Base-by-base conservation (phyloP, 2,797 vertebrate species). In the Semotilus atromaculatus region DNA sequence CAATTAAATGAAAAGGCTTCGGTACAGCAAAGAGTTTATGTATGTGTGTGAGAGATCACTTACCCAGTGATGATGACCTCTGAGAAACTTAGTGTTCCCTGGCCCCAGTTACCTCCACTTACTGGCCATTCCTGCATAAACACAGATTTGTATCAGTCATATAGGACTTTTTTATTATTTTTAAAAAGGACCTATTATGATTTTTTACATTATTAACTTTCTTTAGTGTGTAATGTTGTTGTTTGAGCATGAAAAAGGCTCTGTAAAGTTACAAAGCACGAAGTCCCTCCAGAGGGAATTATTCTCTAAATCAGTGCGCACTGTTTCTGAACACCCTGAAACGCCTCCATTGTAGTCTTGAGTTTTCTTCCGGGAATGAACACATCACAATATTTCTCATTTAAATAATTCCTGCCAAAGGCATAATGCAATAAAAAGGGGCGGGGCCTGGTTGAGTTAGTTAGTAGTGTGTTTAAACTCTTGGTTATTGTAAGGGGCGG, bases 11-110 rank as follows among this genome's bases (percentile, higher is more conserved):
- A 81, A 73, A 66, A 38, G 8, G 9, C 58, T 53, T 73, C 11
- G 11, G 31, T 43, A 53, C 16, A 67, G 64, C 18, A 29, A 13
- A 66, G 62, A 58, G 34, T 71, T 8, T 10, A 34, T 8, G 36
- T 23, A 3, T 51, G 71, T 6, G 19, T 48, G 18, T 19, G 36
- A 80, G 11, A 72, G 67, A 80, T n/a, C 14, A 92, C 97, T 94
- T 91, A 99, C 98, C 98, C 98, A 73, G 98, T 99, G 93, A 99
- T 96, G 88, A 99, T 98, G 91, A 99, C 97, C 93, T 99, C 98
- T 88, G 98, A 96, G 92, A 99, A 99, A 92, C 97, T 99, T 86
- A 98, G 98, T 87, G 96, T 94, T 90, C 97, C 96, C 92, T 98
- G 95, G 74, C 97, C 97, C 98, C 98, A 99, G 94, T 98, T 99